Base-by-base conservation (phyloP, 2,797 vertebrate species). In the Hapalemur alaotrensis region DNA sequence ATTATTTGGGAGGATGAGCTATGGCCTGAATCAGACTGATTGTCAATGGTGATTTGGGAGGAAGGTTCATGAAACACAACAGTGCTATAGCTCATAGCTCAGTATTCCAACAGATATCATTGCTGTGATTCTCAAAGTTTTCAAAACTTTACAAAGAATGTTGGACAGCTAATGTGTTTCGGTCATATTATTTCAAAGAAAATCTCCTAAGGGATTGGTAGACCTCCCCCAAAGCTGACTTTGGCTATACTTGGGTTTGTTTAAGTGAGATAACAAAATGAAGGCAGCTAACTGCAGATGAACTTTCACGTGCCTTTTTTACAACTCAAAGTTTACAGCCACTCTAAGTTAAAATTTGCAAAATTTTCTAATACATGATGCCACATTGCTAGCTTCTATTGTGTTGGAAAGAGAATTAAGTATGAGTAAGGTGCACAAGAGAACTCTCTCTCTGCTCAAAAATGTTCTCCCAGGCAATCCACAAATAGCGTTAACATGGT, bases 31-130 rank as follows among this genome's bases (percentile, higher is more conserved):
- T 96, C 80, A 90, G 89, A 91, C 67, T 57, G 80, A 85, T 52
- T 96, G 96, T 97, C 95, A 96, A 7, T 94, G 94, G 80, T 80
- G 65, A 94, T 97, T 95, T 96, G 94, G 52, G 67, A 90, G 69
- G 89, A 94, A 95, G 13, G 93, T 76, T 91, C 52, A 43, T 91
- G 93, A 96, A 89, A 87, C 5, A 46, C 54, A 91, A 14, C 96
- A 91, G 95, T n/a, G 43, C 83, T 84, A 12, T 22, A 43, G 48
- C 32, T 86, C 83, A 65, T 79, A 93, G 89, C 61, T 89, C 14
- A 46, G 43, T 80, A 65, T 96, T 97, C 83, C 35, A 89, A 78
- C 43, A 87, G 86, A 78, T 92, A 84, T 13, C 54, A 89, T 6
- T 87, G 59, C 65, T 89, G 69, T 65, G 41, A 85, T 80, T 94